Percentiles rank a stretch among this genome's conserved stretches.
These are phyloP conservation scores for Boleophthalmus pectinirostris DNA, from an alignment of 2,113 vertebrate species.

Conservation along the genomic window DNA sequence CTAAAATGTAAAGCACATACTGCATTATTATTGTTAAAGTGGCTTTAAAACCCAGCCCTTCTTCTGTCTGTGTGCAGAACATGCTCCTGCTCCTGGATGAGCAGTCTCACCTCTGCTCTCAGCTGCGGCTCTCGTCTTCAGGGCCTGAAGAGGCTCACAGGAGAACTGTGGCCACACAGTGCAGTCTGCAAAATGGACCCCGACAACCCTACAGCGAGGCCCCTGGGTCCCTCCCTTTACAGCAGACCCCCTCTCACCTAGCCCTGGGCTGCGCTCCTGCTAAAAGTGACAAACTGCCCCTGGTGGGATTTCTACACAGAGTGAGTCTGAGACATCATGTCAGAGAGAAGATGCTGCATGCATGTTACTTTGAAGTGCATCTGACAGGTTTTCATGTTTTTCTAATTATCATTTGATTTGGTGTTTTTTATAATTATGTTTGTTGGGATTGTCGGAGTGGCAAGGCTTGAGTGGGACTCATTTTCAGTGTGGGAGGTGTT, in stretches of 20 bases:
- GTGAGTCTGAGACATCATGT: slow-evolving; percentile 42
- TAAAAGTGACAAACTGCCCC: slow-evolving; percentile 61
- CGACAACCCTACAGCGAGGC: not conserved
- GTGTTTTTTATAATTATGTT: too few species aligned
- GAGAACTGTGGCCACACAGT: slow-evolving; percentile 63
- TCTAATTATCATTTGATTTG: too few species aligned
- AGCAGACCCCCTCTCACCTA: slow-evolving; percentile 10
- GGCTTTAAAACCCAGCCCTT: not conserved
- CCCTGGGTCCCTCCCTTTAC: slow-evolving; percentile 8
- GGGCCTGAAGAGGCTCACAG: slow-evolving; percentile 4
- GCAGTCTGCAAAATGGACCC: slow-evolving; percentile 46
- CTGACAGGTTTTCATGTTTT: too few species aligned
- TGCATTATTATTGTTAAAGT: not conserved
- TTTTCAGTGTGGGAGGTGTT: too few species aligned
- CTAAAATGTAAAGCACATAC: not conserved
- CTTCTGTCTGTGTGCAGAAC: slow-evolving; percentile 66
- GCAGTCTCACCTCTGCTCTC: slow-evolving; percentile 74
- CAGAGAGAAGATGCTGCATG: too few species aligned
- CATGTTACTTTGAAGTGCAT: too few species aligned
- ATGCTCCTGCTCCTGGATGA: slow-evolving; percentile 81
- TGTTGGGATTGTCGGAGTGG: too few species aligned
- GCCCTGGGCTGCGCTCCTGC: slow-evolving; percentile 13
- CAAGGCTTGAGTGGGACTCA: too few species aligned
- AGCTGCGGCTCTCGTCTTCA: slow-evolving; percentile 60
- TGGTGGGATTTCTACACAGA: slow-evolving; percentile 65